Evolutionary conservation across 2,888 invertebrate species (phyloP), one percentile per base, ranked within the genome.

Genomic region (Aspidiotus destructor): DNA sequence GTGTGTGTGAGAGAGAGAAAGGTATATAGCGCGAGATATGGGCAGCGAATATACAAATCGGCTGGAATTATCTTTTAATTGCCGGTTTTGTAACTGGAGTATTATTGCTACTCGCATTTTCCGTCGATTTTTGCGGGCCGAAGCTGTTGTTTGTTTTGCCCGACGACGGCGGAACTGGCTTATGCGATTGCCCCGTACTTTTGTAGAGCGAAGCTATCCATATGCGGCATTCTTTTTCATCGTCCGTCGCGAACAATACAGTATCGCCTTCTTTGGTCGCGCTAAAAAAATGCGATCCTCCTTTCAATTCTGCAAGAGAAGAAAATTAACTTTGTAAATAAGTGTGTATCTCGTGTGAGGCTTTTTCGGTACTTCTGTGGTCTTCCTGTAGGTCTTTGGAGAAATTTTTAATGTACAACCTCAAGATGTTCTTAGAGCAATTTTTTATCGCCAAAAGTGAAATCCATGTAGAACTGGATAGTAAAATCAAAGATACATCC

Each of bases 191-290:
- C 17, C 69, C 69, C 28, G 69, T 69, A 28, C 60, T 57, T 48
- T 69, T 69, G 62, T 69, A 69, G 9, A 69, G 55, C 3, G 62
- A 13, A 9, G 48, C 48, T n/a, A 69, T 57, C 69, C 69, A 69
- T 11, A 41, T 40, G 15, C 69, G 69, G 42, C 55, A 62, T 55
- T 69, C 69, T 57, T 69, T 69, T 40, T 69, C 69, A 13, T 69
- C 69, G 54, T 69, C 69, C 10, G 69, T 57, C 8, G 69, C 62
- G 10, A 69, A 62, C 6, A 69, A 48, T 16, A 69, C 57, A 8
- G 44, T 69, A 48, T 69, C 69, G 11, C 69, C 69, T 62, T 69
- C 69, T 44, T 69, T 69, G 42, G 62, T 62, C 7, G 62, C 69
- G 55, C 62, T 69, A 62, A 69, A 69, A 54, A 62, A 69, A 41